Evolutionary conservation across 2,113 vertebrate genomes (phyloP).

Genomic region (Phylloscopus trochiloides): DNA sequence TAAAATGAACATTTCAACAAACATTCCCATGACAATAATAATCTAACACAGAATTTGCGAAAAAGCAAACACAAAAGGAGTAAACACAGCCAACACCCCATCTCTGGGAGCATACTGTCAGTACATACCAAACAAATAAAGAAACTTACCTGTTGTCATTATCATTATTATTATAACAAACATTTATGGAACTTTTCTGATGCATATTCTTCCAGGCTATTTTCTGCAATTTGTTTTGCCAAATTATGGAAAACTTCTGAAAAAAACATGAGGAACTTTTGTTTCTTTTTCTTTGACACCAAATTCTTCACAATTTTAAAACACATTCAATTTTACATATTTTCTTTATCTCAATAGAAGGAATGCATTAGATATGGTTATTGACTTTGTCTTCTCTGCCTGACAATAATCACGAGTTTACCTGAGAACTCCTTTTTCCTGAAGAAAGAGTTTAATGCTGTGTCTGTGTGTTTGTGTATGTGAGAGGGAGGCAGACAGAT

Average conservation of each 20-base stretch:
- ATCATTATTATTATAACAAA: neutral
- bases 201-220: neutral
- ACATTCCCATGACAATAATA: neutral
- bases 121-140: neutral
- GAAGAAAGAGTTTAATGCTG: neutral
- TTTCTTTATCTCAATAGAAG: neutral
- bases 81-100: neutral
- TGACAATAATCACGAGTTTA: neutral
- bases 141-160: neutral
- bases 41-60: neutral
- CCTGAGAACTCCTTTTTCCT: neutral
- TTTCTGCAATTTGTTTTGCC: neutral
- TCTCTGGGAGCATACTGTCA: neutral
- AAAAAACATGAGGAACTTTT: neutral
- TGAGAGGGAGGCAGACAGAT: neutral
- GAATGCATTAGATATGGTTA: neutral
- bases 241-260: neutral
- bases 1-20: neutral
- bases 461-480: neutral
- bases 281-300: neutral
- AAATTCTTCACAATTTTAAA: neutral
- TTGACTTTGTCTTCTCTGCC: neutral
- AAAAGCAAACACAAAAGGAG: neutral
- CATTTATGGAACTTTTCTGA: neutral
- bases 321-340: neutral